Conservation (phyloP, 2,888 invertebrate species). For the Agonopterix heracliana region DNA sequence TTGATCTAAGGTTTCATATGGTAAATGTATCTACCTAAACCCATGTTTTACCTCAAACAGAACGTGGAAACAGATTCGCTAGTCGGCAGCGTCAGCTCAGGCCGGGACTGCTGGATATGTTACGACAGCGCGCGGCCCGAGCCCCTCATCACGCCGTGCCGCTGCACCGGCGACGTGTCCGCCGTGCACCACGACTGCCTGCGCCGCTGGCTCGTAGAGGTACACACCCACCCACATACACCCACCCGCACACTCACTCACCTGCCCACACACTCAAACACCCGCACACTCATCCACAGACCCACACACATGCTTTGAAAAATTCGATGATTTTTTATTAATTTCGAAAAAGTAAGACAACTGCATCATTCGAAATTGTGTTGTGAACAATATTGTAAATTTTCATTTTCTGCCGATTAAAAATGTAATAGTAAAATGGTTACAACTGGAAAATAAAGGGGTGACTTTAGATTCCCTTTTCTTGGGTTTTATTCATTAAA, state of each 20-base stretch:
- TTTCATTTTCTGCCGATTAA: too few relatives aligned
- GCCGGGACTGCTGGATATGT: conserved; percentile 93
- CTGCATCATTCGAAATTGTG: too few relatives aligned
- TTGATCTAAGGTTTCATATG: too few relatives aligned
- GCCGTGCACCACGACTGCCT: conserved; percentile 95
- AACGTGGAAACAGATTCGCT: conserved; percentile 66
- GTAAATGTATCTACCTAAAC: too few relatives aligned
- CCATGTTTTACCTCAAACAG: conserved; percentile 30
- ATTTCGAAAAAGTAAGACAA: too few relatives aligned
- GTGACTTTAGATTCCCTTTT: too few relatives aligned
- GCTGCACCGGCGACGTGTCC: conserved; percentile 94
- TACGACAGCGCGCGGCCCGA: conserved; percentile 89
- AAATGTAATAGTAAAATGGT: too few relatives aligned
- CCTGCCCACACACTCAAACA: not conserved
- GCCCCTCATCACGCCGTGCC: conserved; percentile 91
- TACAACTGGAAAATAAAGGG: too few relatives aligned
- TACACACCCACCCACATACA: conserved; percentile 33
- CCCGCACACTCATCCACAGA: not conserved
- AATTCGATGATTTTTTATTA: too few relatives aligned
- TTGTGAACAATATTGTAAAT: too few relatives aligned
- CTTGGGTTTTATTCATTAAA: too few relatives aligned
- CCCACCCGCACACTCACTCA: not conserved
- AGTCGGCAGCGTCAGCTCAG: conserved; percentile 54
- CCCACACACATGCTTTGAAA: not conserved
- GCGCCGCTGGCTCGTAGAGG: conserved; percentile 92